Evolutionary conservation across 2,113 vertebrate genomes (phyloP).

Genomic region (Lanius collurio): DNA sequence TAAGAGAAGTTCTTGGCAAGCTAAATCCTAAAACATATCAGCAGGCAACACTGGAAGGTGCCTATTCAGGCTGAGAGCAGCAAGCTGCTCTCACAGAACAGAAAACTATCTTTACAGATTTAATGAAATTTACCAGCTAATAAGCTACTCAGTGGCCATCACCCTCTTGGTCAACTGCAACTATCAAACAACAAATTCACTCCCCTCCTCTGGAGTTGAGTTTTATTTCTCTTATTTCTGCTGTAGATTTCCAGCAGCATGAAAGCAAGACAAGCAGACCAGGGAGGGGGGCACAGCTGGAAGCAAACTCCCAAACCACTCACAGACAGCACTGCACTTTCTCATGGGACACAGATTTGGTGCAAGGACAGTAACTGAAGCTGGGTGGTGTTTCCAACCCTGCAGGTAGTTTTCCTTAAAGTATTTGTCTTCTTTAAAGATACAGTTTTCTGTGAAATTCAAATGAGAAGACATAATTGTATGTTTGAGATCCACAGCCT

Average conservation of each 20-base stretch:
- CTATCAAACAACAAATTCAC: background rate
- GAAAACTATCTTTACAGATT: background rate
- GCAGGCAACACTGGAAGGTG: background rate
- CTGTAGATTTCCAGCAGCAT: background rate
- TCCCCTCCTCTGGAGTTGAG: background rate
- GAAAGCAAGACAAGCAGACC: background rate
- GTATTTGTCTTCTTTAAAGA: background rate
- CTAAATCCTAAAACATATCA: background rate
- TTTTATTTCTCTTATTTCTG: background rate
- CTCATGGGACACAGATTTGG: background rate
- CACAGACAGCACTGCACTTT: background rate
- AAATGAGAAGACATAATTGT: background rate
- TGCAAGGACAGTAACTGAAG: background rate
- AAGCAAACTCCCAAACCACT: background rate
- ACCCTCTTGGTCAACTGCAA: background rate
- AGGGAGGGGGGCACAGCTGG: background rate
- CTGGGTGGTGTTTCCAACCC: background rate
- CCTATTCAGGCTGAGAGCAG: background rate
- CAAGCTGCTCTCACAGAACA: background rate
- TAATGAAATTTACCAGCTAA: background rate
- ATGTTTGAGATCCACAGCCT: background rate
- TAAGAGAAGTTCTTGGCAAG: conserved; percentile 6
- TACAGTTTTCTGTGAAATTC: background rate
- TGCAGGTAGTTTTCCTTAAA: background rate
- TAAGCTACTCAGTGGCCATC: background rate